A percentile compares a stretch with the other conserved stretches of the same genome.
phyloP scores from a whole-genome alignment of 2,888 invertebrate genomes.

The Meandrusa payeni region DNA sequence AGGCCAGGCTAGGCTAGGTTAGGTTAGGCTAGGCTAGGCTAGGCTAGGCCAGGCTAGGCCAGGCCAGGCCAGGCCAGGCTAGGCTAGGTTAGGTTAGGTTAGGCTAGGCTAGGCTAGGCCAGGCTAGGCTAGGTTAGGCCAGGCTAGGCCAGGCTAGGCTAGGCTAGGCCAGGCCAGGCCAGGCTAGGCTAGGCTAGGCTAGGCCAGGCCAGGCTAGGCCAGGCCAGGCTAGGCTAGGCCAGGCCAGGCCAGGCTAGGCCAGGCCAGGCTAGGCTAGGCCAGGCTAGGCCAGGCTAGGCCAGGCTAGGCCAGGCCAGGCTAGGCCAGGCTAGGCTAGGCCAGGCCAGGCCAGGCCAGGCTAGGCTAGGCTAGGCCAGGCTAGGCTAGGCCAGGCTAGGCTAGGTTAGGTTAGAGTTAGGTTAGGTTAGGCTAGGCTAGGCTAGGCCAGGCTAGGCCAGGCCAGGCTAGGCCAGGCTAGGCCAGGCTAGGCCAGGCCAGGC shows the following conservation, averaged over 20 bases:
- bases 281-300: slow-evolving; percentile 22
- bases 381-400: slow-evolving; percentile 30
- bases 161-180: neutral
- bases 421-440: slow-evolving; percentile 30
- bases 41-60: too few species aligned
- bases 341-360: slow-evolving; percentile 24
- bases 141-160: neutral
- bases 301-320: slow-evolving; percentile 20
- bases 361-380: slow-evolving; percentile 25
- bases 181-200: neutral
- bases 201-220: slow-evolving; percentile 1
- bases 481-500: too few species aligned
- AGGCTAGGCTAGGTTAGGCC: slow-evolving; percentile 5
- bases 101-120: slow-evolving; percentile 18
- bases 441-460: neutral
- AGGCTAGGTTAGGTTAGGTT: slow-evolving; percentile 24
- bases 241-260: slow-evolving; percentile 15
- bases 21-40: too few species aligned
- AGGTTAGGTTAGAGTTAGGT: too few species aligned
- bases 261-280: slow-evolving; percentile 20
- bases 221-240: slow-evolving; percentile 10
- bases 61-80: slow-evolving; percentile 9
- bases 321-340: slow-evolving; percentile 16
- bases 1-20: too few species aligned
- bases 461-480: too few species aligned